Evolutionary conservation across 2,113 vertebrate species (phyloP), one percentile per base, ranked within the genome.

Genomic region (Sander lucioperca): DNA sequence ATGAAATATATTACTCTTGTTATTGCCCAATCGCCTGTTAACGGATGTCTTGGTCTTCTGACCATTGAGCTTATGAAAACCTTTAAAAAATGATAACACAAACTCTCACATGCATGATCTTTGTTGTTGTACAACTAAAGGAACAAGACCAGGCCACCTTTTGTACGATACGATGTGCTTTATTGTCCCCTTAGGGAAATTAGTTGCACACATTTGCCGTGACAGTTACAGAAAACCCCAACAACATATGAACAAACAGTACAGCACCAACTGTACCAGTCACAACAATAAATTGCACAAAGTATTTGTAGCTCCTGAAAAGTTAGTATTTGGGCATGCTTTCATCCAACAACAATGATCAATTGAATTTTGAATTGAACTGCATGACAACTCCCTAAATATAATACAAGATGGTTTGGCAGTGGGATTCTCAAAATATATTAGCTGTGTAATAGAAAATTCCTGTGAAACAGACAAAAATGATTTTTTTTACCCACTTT

Each of bases 401-500:
- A 14, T 58, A n/a, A 43, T 6, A 77, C 2, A 63, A 62, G 43
- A 85, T 53, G 1, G 15, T 61, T 78, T 54, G 18, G 16, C 59
- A 74, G 4, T 23, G 10, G 4, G 14, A 47, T 84, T 36, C 36
- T 57, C 11, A 18, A 62, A 65, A 79, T 43, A 10, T 47, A 61
- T 75, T 8, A 43, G 2, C 25, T 74, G 23, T 73, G 21, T 70
- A 59, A 75, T 1, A 39, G 33, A 13, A 73, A 39, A 80, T 50
- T 70, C 53, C 50, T 59, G 13, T 13, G 1, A 56, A 86, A 58
- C 18, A 59, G 48, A 4, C 56, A 27, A 61, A 74, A 66, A 43
- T 43, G 0, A 53, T 65, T 59, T 19, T 7, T 82, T 50, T 69
- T 2, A 21, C 8, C 63, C 56, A 45, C 56, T 43, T 48, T 74